These are phyloP conservation scores for Antechinus stuartii DNA, from an alignment of 2,113 vertebrate genomes.

Conservation along the genomic window DNA sequence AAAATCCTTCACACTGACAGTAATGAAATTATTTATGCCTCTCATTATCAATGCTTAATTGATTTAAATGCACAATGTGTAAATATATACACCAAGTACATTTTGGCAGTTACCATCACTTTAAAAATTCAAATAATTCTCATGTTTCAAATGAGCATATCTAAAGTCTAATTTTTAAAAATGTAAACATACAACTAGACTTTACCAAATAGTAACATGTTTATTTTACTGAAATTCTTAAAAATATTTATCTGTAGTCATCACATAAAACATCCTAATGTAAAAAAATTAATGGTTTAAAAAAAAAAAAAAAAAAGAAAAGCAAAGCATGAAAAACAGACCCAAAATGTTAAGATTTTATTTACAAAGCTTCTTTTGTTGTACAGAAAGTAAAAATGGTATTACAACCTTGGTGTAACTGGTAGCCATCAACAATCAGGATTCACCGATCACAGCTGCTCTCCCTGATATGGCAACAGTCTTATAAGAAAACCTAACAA, in stretches of 20 bases:
- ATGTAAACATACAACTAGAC: constrained; percentile 80
- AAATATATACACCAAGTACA: not conserved
- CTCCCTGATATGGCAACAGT: constrained; percentile 90
- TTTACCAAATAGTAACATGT: constrained; percentile 83
- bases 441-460: constrained; percentile 87
- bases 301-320: constrained; percentile 67
- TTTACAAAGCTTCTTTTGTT: constrained; percentile 93
- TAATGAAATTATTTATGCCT: not conserved
- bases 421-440: constrained; percentile 88
- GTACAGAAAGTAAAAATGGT: constrained; percentile 98
- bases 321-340: constrained; percentile 84
- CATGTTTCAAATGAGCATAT: constrained; percentile 50
- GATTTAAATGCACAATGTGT: constrained; percentile 11
- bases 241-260: constrained; percentile 83
- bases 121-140: constrained; percentile 24
- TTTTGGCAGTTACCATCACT: not conserved
- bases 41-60: constrained; percentile 20
- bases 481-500: constrained; percentile 87
- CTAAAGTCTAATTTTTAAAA: constrained; percentile 72
- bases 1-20: not conserved
- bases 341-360: constrained; percentile 98
- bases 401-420: constrained; percentile 92
- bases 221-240: constrained; percentile 85
- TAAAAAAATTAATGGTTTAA: constrained; percentile 75
- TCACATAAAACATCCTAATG: constrained; percentile 83